A percentile compares a stretch with the other conserved stretches of the same genome.
Conservation (phyloP, 2,888 invertebrate species). For the Macrosiphum euphorbiae region DNA sequence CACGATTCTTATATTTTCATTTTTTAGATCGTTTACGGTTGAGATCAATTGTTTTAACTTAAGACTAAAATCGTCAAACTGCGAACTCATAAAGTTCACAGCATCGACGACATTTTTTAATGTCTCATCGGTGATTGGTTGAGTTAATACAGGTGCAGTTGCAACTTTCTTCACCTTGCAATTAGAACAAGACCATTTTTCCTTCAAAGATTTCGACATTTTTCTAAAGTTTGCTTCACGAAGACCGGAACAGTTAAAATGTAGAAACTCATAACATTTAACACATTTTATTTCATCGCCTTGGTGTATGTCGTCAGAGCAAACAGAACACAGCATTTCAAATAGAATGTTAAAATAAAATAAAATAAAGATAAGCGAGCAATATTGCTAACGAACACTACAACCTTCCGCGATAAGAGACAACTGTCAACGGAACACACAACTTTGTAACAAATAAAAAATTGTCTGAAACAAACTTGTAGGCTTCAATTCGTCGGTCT, state of each 20-base stretch:
- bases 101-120: neutral
- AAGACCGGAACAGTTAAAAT: slow-evolving; percentile 20
- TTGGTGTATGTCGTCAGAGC: neutral
- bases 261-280: slow-evolving; percentile 14
- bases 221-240: slow-evolving; percentile 21
- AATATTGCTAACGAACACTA: too few species aligned
- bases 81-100: slow-evolving; percentile 24
- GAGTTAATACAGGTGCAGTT: neutral
- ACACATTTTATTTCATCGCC: neutral
- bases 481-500: neutral
- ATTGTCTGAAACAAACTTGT: slow-evolving; percentile 2
- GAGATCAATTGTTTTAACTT: neutral
- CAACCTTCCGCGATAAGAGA: too few species aligned
- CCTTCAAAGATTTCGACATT: neutral
- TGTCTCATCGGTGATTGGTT: slow-evolving; percentile 6
- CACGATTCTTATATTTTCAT: neutral
- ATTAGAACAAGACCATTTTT: slow-evolving; percentile 1
- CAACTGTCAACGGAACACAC: neutral
- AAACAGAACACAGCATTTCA: slow-evolving; percentile 1
- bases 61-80: slow-evolving; percentile 2
- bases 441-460: too few species aligned
- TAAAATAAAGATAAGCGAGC: too few species aligned
- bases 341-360: neutral
- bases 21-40: neutral
- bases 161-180: neutral